Evolutionary conservation across 2,113 vertebrate genomes (phyloP).

Genomic region (Pogonocichla stellata): DNA sequence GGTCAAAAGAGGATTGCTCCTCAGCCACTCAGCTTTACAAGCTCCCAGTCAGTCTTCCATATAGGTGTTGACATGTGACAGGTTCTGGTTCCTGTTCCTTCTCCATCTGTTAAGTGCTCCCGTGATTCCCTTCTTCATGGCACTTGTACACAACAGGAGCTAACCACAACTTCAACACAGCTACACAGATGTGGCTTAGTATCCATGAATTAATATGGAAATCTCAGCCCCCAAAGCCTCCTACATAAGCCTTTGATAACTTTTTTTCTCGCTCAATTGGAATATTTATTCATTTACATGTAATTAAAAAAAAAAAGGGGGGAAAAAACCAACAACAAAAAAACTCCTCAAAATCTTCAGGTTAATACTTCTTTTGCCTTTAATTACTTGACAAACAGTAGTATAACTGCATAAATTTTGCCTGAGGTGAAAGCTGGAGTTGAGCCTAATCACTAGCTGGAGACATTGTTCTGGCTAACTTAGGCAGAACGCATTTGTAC

Average conservation of each 20-base stretch:
- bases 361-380: constrained; percentile 55
- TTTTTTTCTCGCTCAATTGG: background rate
- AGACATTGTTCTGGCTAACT: constrained; percentile 76
- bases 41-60: background rate
- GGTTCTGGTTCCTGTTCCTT: background rate
- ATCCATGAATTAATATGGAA: background rate
- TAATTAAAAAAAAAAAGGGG: background rate
- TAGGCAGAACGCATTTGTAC: constrained; percentile 75
- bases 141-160: background rate
- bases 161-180: background rate
- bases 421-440: constrained; percentile 71
- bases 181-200: background rate
- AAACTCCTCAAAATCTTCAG: background rate
- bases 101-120: background rate
- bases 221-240: background rate
- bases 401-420: constrained; percentile 69
- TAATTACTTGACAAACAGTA: constrained; percentile 72
- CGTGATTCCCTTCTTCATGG: background rate
- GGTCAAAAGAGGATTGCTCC: background rate
- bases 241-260: background rate
- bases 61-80: background rate
- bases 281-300: constrained; percentile 33
- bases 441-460: constrained; percentile 72
- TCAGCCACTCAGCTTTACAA: background rate
- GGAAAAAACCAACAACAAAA: too few relatives aligned